Evolutionary conservation across 2,113 vertebrate genomes (phyloP).

Genomic region (Microtus montanus): DNA sequence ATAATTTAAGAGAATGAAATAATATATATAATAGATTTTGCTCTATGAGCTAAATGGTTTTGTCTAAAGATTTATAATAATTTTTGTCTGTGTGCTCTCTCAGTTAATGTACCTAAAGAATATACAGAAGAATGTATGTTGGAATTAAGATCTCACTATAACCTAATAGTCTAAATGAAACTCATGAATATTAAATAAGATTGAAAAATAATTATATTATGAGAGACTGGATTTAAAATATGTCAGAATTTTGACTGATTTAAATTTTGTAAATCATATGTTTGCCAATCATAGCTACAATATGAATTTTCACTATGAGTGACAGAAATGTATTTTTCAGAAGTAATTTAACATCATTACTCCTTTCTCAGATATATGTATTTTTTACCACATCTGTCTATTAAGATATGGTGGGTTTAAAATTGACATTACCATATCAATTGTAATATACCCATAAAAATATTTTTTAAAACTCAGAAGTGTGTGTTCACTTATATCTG

Average conservation of each 20-base stretch:
- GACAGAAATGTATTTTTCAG: background rate
- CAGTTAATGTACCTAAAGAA: background rate
- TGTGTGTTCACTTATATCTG: background rate
- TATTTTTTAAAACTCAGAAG: background rate
- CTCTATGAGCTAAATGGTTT: background rate
- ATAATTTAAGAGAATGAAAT: background rate
- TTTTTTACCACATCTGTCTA: background rate
- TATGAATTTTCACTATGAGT: background rate
- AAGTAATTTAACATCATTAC: background rate
- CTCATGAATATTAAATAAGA: conserved; percentile 5
- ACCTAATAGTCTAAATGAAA: background rate
- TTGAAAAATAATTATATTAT: background rate
- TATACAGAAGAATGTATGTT: background rate
- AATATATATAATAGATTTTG: background rate
- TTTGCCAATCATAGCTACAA: background rate
- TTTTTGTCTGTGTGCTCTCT: background rate
- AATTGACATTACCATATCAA: background rate
- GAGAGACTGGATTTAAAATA: too few species aligned
- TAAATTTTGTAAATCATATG: background rate
- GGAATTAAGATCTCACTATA: background rate
- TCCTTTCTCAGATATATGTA: background rate
- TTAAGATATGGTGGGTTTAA: background rate
- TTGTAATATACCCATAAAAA: conserved; percentile 6
- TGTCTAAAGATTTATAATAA: background rate
- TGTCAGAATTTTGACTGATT: too few species aligned